These are phyloP conservation scores for Pristionchus arcanus DNA, from an alignment of 2,888 invertebrate species.

Conservation along the genomic window DNA sequence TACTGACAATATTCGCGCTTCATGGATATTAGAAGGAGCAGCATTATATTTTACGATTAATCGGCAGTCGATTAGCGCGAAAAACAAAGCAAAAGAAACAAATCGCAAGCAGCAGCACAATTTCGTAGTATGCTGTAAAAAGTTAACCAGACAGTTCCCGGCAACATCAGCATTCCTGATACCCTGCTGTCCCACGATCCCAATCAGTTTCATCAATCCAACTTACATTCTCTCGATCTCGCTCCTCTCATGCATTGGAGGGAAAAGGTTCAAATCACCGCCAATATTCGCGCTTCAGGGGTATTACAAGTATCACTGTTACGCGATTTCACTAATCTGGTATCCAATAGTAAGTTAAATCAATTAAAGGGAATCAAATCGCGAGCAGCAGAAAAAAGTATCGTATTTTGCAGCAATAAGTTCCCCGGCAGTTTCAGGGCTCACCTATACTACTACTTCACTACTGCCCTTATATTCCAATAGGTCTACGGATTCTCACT, in stretches of 20 bases:
- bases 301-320: neutral
- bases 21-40: neutral
- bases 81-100: neutral
- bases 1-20: neutral
- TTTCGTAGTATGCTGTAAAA: neutral
- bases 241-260: too few relatives aligned
- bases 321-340: neutral
- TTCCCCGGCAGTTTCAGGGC: neutral
- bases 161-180: neutral
- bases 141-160: neutral
- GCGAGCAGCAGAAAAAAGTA: neutral
- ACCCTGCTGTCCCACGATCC: neutral
- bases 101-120: neutral
- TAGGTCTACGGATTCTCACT: neutral
- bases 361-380: neutral
- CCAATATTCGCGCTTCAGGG: neutral
- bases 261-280: neutral
- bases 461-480: neutral
- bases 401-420: neutral
- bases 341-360: neutral
- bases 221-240: conserved; percentile 53
- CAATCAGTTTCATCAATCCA: neutral
- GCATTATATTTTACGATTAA: neutral
- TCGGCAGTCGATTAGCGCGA: neutral
- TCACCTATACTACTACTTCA: too few relatives aligned